A percentile compares a stretch with the other conserved stretches of the same genome.
Conservation (phyloP, 2,113 vertebrate genomes). For the Pteropus alecto region DNA sequence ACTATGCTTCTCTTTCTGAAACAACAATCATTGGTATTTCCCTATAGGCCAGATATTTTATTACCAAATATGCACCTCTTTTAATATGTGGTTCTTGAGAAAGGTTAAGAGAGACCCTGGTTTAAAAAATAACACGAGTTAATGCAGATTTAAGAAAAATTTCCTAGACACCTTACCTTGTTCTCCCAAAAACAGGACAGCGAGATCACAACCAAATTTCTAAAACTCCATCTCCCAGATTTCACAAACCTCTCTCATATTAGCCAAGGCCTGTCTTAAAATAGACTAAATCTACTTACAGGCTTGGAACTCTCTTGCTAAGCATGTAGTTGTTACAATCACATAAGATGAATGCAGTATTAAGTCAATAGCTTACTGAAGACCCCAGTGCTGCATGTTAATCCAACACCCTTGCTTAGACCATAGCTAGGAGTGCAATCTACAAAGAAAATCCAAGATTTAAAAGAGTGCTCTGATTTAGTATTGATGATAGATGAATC, state of each 20-base stretch:
- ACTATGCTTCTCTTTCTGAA: background rate
- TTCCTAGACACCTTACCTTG: background rate
- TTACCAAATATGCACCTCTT: background rate
- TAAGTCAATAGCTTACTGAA: background rate
- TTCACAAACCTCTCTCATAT: background rate
- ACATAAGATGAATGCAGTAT: background rate
- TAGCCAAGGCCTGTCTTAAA: background rate
- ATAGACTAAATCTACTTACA: conserved; percentile 5
- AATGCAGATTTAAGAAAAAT: background rate
- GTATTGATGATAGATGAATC: background rate
- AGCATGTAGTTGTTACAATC: background rate
- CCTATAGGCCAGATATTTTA: background rate
- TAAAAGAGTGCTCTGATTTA: background rate
- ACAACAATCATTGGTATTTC: background rate
- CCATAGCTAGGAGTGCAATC: background rate
- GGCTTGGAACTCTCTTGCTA: background rate
- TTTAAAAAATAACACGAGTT: background rate
- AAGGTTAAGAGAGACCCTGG: background rate
- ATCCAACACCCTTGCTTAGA: background rate
- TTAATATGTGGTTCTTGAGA: background rate
- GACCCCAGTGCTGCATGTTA: background rate
- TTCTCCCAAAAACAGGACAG: background rate
- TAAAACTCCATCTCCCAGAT: background rate
- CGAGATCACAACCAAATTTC: background rate
- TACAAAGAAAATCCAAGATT: background rate